A percentile compares a stretch with the other conserved stretches of the same genome.
Conservation (phyloP, 2,113 vertebrate genomes). For the Gymnarchus niloticus region DNA sequence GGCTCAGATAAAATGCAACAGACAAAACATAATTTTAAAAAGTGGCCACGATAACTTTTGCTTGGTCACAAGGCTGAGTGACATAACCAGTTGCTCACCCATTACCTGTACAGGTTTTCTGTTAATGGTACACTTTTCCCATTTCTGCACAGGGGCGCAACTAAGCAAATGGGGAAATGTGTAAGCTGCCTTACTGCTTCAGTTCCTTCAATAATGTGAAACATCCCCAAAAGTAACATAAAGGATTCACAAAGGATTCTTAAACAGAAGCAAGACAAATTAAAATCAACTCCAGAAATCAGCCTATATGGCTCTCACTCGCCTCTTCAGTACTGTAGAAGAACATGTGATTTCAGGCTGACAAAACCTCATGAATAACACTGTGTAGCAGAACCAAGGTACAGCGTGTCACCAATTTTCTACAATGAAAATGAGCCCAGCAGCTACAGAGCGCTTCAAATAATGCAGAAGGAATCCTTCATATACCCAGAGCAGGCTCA, state of each 20-base stretch:
- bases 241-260: background rate
- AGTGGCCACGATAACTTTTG: background rate
- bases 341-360: background rate
- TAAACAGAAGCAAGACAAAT: background rate
- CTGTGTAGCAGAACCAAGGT: background rate
- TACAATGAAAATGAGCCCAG: background rate
- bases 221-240: too few relatives aligned
- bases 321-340: background rate
- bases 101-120: background rate
- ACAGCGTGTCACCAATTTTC: background rate
- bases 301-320: too few relatives aligned
- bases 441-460: background rate
- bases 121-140: background rate
- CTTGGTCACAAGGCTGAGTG: background rate
- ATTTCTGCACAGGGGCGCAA: background rate
- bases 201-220: background rate
- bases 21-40: background rate
- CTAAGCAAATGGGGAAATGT: background rate
- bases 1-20: background rate
- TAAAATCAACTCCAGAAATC: background rate
- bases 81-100: background rate
- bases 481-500: background rate
- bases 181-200: background rate
- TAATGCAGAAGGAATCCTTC: background rate
- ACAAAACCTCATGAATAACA: background rate